Evolutionary conservation across 2,113 vertebrate species (phyloP), one percentile per base, ranked within the genome.

Genomic region (Menidia beryllina): DNA sequence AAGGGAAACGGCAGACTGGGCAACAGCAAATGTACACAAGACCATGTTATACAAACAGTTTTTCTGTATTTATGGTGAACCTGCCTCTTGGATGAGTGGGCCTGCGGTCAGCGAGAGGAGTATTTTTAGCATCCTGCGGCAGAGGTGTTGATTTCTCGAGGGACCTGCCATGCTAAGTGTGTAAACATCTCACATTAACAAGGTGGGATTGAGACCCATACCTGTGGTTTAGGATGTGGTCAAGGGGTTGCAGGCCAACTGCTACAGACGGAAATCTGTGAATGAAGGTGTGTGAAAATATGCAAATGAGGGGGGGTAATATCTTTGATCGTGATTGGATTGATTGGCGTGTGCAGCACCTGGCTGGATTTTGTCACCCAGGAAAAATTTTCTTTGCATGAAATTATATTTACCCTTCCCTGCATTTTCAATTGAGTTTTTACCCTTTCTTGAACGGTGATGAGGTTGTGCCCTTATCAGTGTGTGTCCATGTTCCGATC

Each of bases 171-270:
- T 34, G 43, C 57, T 86, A 86, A 89, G 88, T 87, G 72, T 84
- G 87, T 82, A 89, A 91, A 91, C 89, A 91, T 73, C 77, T 82
- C 73, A 69, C 21, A 65, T 72, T 86, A 88, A 91, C 72, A 84
- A 88, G 85, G 85, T 85, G 81, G 56, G 81, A 89, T 78, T 79
- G 64, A 79, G 75, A 73, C 27, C 62, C 65, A 38, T 68, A 84
- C 87, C 79, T 88, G 89, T 48, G 73, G 86, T 27, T 85, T 69
- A 30, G 85, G 86, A 89, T 85, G 90, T 69, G 88, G 87, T 86
- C 77, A 55, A 51, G 61, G 26, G 14, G 71, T 50, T 63, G 38
- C 72, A 51, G 83, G 70, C 83, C 67, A 21, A 48, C 38, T 2
- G 52, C 48, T 19, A 55, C 62, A 61, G 80, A 72, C 62, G 52